These are phyloP conservation scores for Euwallacea fornicatus DNA, from an alignment of 1,140 invertebrate genomes.

Conservation along the genomic window DNA sequence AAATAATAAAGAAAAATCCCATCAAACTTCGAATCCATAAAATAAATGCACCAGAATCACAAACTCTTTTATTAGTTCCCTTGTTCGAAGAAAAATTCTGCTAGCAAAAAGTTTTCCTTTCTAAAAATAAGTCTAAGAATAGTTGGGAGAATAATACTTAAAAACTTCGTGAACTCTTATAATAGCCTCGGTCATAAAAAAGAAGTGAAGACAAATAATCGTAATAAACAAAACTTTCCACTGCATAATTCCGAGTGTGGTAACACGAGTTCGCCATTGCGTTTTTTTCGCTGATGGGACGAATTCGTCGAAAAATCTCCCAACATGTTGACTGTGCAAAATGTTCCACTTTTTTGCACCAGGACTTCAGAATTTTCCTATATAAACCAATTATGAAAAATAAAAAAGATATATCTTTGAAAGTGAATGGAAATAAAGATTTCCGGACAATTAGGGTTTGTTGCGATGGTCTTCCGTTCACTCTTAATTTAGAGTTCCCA, in stretches of 20 bases:
- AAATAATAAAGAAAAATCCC: too few species aligned
- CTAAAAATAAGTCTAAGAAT: not conserved
- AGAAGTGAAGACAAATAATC: conserved; percentile 2
- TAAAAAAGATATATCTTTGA: too few species aligned
- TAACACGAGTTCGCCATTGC: not conserved
- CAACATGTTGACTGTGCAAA: not conserved
- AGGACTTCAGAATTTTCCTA: not conserved
- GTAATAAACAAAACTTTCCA: conserved; percentile 6
- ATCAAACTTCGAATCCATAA: too few species aligned
- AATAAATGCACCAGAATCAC: not conserved
- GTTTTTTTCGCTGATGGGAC: not conserved
- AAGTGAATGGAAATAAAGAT: too few species aligned
- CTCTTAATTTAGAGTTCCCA: too few species aligned
- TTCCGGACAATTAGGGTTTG: too few species aligned
- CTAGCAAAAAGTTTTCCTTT: not conserved
- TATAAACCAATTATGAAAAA: too few species aligned
- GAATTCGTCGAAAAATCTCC: not conserved
- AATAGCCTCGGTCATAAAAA: not conserved
- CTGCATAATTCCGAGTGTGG: not conserved
- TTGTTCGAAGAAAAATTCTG: not conserved
- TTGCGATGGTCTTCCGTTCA: too few species aligned
- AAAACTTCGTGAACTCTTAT: conserved; percentile 6
- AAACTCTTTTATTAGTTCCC: not conserved
- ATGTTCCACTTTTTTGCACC: not conserved
- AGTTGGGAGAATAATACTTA: not conserved